A percentile compares a stretch with the other conserved stretches of the same genome.
These are phyloP conservation scores for Drosophila suboccidentalis DNA, from an alignment of 2,888 invertebrate species.

Conservation along the genomic window DNA sequence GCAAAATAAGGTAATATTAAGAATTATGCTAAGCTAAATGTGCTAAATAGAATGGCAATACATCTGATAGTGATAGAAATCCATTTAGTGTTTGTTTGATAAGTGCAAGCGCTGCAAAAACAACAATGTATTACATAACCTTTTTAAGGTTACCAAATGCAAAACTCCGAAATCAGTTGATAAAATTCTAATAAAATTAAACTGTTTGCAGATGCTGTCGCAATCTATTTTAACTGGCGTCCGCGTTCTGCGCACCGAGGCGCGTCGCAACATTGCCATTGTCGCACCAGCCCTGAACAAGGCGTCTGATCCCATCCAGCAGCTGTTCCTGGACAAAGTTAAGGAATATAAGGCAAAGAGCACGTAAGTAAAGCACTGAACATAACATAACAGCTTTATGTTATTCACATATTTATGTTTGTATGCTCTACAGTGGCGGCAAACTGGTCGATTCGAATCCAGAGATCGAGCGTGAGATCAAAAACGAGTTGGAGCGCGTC, in stretches of 20 bases:
- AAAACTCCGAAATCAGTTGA: not conserved
- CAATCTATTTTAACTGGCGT: constrained; percentile 87
- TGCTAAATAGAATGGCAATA: too few species aligned
- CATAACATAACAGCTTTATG: not conserved
- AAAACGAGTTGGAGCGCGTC: constrained; percentile 92
- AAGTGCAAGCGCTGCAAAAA: constrained; percentile 5
- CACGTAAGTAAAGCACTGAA: constrained; percentile 88
- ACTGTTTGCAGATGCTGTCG: constrained; percentile 87
- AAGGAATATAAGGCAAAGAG: constrained; percentile 95
- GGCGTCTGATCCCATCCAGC: constrained; percentile 95
- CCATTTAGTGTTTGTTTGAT: too few species aligned
- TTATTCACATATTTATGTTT: not conserved
- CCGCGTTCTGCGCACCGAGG: constrained; percentile 86
- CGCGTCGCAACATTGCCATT: constrained; percentile 91
- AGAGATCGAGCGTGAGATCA: constrained; percentile 90
- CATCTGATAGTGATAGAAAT: not conserved
- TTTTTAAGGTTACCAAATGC: constrained; percentile 78
- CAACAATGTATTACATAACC: constrained; percentile 78
- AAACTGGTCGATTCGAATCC: constrained; percentile 94
- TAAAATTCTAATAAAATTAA: constrained; percentile 1
- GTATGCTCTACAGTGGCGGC: constrained; percentile 88
- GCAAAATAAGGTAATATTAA: constrained; percentile 58
- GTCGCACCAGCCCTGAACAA: constrained; percentile 89
- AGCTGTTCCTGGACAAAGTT: constrained; percentile 96
- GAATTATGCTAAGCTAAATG: not conserved